Conservation (phyloP, 2,797 vertebrate genomes). For the Okamejei kenojei region DNA sequence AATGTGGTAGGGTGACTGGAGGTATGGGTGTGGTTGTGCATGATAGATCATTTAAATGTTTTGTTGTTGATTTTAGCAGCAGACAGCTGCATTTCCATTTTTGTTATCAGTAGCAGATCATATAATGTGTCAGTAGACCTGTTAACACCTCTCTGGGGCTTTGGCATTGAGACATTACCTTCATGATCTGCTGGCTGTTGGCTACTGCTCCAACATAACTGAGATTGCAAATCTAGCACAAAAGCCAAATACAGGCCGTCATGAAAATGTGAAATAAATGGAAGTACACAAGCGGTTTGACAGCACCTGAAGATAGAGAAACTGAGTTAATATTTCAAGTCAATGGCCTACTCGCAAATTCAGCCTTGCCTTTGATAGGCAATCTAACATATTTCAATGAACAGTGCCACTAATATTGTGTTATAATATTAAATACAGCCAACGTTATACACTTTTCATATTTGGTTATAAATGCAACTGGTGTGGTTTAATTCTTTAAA, state of each 20-base stretch:
- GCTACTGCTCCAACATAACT: not conserved
- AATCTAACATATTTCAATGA: not conserved
- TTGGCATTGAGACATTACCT: not conserved
- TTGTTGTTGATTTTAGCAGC: not conserved
- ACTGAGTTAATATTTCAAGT: not conserved
- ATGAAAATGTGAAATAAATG: not conserved
- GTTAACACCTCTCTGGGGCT: not conserved
- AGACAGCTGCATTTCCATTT: not conserved
- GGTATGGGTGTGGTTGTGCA: not conserved
- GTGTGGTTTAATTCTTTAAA: not conserved
- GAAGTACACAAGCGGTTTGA: not conserved
- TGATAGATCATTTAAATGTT: not conserved
- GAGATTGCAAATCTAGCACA: not conserved
- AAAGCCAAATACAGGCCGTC: not conserved
- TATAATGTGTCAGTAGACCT: not conserved
- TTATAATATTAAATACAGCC: not conserved
- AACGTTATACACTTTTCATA: not conserved
- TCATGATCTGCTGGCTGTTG: not conserved
- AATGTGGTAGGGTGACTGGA: too few species aligned
- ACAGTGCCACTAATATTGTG: not conserved
- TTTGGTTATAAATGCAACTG: not conserved
- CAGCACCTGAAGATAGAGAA: not conserved
- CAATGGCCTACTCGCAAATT: not conserved
- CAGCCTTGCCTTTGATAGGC: not conserved
- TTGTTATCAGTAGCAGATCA: not conserved